Evolutionary conservation across 2,797 vertebrate species (phyloP), one percentile per base, ranked within the genome.

Genomic region (Lagorchestes hirsutus): DNA sequence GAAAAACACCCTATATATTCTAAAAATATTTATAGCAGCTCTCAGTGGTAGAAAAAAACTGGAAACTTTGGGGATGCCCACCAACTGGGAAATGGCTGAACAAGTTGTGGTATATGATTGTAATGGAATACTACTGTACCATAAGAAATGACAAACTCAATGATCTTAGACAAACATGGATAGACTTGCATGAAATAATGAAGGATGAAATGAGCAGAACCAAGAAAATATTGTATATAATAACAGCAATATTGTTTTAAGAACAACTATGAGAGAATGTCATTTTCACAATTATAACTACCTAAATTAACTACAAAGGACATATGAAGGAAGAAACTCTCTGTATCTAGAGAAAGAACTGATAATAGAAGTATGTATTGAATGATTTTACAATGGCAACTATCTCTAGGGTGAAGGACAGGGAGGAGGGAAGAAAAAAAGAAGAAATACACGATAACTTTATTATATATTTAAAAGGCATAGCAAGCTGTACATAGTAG

Each of bases 231-330:
- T 46, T 82, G n/a, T 46, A 24, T 82, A 40, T 2, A 74, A n/a
- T 74, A 82, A 82, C n/a, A 40, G n/a, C 67, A 82, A 82, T 82
- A 82, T 82, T 74, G n/a, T 82, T 82, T 40, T 82, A 82, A 82
- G n/a, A 82, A 74, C 67, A 40, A 24, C 67, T 82, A 40, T 40
- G 67, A 40, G 67, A 18, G 18, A 82, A 40, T 82, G 8, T 24
- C n/a, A 46, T 40, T 40, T 74, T 74, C 8, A 24, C 2, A 9
- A 82, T 82, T 40, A 46, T 24, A 82, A 82, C 10, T 22, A 82
- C n/a, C 6, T n/a, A 82, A 82, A 82, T 82, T 46, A 82, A 22
- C 16, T 82, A 82, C 18, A 82, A 82, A 82, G 18, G 67, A 40
- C 6, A 8, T 74, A 40, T 40, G 67, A 40, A 74, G 67, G n/a